phyloP scores from a whole-genome alignment of 2,113 vertebrate genomes.

The Microcebus ravelobensis region DNA sequence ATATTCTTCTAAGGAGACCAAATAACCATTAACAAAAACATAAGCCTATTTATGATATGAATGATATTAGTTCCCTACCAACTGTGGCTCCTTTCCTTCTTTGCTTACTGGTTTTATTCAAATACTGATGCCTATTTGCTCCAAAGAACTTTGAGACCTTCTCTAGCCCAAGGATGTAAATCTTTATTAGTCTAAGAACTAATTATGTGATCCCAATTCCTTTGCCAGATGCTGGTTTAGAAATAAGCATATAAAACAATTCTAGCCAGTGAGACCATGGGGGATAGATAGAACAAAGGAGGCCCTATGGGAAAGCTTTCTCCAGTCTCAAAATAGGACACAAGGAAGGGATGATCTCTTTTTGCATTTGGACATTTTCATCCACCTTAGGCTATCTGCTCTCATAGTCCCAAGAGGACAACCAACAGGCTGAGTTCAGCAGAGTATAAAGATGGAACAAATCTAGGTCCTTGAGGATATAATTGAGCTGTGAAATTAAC shows the following conservation, averaged over 20 bases:
- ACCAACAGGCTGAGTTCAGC: neutral
- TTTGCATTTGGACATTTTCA: constrained; percentile 13
- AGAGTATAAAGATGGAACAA: constrained; percentile 39
- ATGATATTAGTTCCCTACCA: neutral
- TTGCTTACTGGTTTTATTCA: constrained; percentile 34
- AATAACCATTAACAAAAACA: neutral
- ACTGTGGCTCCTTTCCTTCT: neutral
- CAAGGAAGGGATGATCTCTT: neutral
- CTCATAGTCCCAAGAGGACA: neutral
- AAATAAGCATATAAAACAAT: constrained; percentile 38
- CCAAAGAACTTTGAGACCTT: constrained; percentile 6
- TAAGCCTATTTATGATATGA: neutral
- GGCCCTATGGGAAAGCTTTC: neutral
- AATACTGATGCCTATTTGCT: neutral
- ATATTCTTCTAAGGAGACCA: neutral
- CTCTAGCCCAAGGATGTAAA: neutral
- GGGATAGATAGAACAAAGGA: neutral
- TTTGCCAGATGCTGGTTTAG: constrained; percentile 24
- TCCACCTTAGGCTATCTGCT: neutral
- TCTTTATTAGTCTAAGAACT: neutral
- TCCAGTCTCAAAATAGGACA: constrained; percentile 43
- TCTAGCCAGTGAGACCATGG: neutral
- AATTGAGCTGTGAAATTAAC: neutral
- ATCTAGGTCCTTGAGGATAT: neutral
- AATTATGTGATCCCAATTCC: neutral